phyloP scores from a whole-genome alignment of 2,888 invertebrate genomes.

The Hyposoter didymator region DNA sequence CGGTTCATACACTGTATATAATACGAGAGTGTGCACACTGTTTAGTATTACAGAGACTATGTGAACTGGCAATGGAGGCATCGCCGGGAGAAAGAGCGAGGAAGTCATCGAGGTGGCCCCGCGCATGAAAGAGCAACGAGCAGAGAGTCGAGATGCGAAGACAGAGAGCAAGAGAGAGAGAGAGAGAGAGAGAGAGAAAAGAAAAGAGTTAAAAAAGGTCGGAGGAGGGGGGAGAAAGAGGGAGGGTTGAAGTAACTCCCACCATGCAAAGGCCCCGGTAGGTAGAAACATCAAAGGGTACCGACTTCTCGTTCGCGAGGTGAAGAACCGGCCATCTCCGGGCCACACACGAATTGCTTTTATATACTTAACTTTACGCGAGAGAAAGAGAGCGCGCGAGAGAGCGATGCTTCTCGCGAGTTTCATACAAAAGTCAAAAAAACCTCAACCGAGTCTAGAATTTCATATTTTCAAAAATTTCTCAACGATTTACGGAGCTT shows the following conservation, averaged over 20 bases:
- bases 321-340: conserved; percentile 84
- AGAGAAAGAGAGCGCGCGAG: conserved; percentile 22
- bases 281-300: conserved; percentile 83
- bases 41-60: conserved; percentile 43
- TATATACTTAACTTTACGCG: conserved; percentile 82
- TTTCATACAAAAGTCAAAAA: conserved; percentile 36
- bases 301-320: conserved; percentile 84
- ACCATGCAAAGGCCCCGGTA: conserved; percentile 76
- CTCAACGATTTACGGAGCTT: neutral
- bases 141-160: conserved; percentile 43
- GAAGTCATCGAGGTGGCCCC: conserved; percentile 64
- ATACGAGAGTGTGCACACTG: conserved; percentile 21
- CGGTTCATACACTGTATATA: neutral
- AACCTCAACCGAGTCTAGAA: conserved; percentile 23
- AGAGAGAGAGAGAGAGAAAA: conserved; percentile 52
- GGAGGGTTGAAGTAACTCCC: conserved; percentile 74
- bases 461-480: conserved; percentile 16
- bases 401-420: conserved; percentile 7
- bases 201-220: conserved; percentile 53
- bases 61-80: conserved; percentile 54
- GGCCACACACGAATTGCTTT: conserved; percentile 84
- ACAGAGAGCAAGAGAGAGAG: conserved; percentile 27
- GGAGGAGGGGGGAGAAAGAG: conserved; percentile 47
- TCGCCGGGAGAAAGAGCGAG: conserved; percentile 44
- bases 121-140: conserved; percentile 42